phyloP scores from a whole-genome alignment of 2,113 vertebrate genomes.

The Cheirogaleus medius region DNA sequence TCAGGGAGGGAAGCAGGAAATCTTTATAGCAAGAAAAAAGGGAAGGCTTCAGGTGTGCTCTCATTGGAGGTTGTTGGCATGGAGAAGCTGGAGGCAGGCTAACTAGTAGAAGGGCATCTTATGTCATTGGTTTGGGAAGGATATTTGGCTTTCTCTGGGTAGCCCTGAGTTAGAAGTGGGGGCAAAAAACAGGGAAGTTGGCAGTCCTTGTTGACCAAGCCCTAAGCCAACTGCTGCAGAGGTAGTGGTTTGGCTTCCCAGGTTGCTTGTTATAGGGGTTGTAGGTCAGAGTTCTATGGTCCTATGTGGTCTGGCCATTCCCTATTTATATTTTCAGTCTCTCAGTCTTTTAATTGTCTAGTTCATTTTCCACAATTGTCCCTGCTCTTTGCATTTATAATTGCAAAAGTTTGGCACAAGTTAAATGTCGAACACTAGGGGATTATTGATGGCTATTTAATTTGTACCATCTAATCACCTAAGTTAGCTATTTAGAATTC shows the following conservation, averaged over 20 bases:
- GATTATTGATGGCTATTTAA: background rate
- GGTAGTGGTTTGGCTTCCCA: background rate
- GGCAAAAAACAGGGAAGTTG: background rate
- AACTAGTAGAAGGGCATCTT: background rate
- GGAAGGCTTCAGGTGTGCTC: background rate
- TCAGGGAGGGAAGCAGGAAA: background rate
- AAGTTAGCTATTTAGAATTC: background rate
- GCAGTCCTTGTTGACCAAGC: background rate
- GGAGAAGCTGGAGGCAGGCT: background rate
- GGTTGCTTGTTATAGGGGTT: background rate
- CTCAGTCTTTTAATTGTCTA: background rate
- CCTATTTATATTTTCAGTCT: background rate
- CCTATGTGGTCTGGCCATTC: background rate
- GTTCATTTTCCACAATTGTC: background rate
- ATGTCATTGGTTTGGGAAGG: background rate
- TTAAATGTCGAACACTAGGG: background rate
- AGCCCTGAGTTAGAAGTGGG: background rate
- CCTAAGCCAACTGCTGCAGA: background rate
- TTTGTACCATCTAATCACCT: background rate
- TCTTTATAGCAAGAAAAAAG: background rate
- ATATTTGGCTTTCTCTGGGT: background rate
- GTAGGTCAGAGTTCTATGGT: background rate
- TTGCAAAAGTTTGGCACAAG: background rate
- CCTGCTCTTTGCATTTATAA: conserved; percentile 6
- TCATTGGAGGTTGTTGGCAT: background rate